Evolutionary conservation across 2,888 invertebrate genomes (phyloP).

Genomic region (Perdita meconis): DNA sequence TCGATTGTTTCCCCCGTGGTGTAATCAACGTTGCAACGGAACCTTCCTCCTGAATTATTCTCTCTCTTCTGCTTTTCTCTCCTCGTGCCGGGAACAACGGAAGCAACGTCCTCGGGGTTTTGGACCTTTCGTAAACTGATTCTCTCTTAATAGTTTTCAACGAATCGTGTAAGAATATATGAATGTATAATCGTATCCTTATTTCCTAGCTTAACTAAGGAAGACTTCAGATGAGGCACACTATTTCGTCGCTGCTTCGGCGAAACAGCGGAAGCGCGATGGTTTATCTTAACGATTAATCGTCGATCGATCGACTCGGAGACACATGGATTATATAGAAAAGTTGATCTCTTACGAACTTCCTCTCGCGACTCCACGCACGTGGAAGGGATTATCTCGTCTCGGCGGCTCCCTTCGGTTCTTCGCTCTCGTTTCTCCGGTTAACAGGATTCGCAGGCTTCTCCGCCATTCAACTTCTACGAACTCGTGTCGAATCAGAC

Average conservation of each 20-base stretch:
- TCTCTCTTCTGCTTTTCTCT: not conserved
- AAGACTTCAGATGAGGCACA: conserved; percentile 82
- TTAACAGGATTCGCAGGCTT: not conserved
- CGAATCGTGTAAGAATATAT: conserved; percentile 63
- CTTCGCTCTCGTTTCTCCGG: not conserved
- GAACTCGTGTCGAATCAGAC: not conserved
- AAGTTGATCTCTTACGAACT: conserved; percentile 5
- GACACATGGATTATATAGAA: conserved; percentile 72
- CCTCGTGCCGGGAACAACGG: conserved; percentile 9
- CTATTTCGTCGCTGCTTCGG: conserved; percentile 60
- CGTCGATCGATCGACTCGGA: conserved; percentile 58
- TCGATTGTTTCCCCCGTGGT: conserved; percentile 37
- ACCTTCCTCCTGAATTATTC: conserved; percentile 2
- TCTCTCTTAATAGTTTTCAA: conserved; percentile 18
- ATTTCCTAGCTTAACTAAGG: conserved; percentile 66
- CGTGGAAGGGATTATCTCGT: conserved; percentile 43
- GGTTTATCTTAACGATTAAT: conserved; percentile 45
- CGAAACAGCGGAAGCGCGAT: conserved; percentile 22
- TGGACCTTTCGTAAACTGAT: not conserved
- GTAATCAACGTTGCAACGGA: conserved; percentile 32
- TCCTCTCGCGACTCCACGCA: conserved; percentile 31
- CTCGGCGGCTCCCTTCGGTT: conserved; percentile 3
- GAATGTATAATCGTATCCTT: conserved; percentile 31
- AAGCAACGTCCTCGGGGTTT: not conserved
- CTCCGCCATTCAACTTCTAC: not conserved